A percentile compares a stretch with the other conserved stretches of the same genome.
These are phyloP conservation scores for Ophiothrix spiculata DNA, from an alignment of 35 echinoderm and acorn worm species.

Conservation along the genomic window DNA sequence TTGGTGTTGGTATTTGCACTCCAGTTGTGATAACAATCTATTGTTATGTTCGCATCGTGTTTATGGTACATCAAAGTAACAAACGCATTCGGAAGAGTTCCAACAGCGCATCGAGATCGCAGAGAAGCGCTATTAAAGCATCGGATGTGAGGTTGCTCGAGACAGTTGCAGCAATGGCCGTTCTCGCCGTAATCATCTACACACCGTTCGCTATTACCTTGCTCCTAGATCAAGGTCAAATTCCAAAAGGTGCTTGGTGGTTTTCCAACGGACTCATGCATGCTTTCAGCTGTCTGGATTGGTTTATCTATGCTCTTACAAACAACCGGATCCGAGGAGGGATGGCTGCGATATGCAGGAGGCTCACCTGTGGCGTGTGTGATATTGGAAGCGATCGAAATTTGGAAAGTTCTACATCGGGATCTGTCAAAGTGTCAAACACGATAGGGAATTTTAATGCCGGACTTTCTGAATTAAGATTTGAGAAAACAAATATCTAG, in stretches of 20 bases:
- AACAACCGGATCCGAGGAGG: background rate
- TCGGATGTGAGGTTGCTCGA: background rate
- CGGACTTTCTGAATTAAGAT: too few relatives aligned
- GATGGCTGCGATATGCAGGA: background rate
- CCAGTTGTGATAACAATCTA: background rate
- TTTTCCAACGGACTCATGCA: background rate
- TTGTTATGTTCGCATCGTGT: background rate
- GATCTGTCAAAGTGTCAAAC: too few relatives aligned
- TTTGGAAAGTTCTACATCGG: too few relatives aligned
- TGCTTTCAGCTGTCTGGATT: background rate
- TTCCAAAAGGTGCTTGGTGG: background rate
- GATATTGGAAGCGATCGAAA: too few relatives aligned
- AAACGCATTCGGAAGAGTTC: background rate
- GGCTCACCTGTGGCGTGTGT: background rate
- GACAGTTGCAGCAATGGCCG: background rate
- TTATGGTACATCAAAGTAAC: background rate
- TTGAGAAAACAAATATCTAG: too few relatives aligned
- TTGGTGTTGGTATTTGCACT: background rate
- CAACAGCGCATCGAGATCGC: background rate
- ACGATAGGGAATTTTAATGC: too few relatives aligned
- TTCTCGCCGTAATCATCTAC: conserved; percentile 3
- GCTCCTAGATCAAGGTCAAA: background rate
- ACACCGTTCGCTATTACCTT: background rate
- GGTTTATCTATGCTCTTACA: background rate
- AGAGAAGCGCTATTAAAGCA: background rate